Conservation (phyloP, 2,113 vertebrate genomes). For the Leptocoma aspasia region DNA sequence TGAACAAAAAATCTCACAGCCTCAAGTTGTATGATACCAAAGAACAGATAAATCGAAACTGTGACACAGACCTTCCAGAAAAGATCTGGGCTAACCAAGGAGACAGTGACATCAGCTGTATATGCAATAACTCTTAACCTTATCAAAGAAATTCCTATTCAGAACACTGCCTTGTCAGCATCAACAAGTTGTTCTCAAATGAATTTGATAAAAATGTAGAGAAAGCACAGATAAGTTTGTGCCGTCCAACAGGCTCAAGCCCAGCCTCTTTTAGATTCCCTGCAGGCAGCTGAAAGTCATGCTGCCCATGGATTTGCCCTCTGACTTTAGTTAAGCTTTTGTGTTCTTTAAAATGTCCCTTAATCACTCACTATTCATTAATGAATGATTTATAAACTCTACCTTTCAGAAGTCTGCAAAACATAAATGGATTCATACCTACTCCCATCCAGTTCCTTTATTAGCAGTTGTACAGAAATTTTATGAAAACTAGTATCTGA, state of each 20-base stretch:
- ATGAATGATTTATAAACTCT: background rate
- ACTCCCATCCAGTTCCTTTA: background rate
- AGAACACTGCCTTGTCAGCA: background rate
- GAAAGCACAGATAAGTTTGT: background rate
- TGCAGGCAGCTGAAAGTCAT: background rate
- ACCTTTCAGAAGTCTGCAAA: background rate
- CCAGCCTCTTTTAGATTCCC: background rate
- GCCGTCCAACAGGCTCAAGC: background rate
- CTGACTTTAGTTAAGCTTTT: background rate
- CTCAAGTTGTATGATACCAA: background rate
- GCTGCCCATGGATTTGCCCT: background rate
- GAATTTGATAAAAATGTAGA: background rate
- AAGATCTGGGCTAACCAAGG: background rate
- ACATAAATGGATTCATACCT: background rate
- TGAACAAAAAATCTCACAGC: background rate
- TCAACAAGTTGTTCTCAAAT: background rate
- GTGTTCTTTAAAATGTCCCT: background rate
- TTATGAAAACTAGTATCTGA: background rate
- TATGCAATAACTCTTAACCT: background rate
- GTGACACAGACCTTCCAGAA: background rate
- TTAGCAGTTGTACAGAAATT: background rate
- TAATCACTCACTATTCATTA: background rate
- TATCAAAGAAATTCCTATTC: background rate
- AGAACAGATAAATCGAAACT: background rate
- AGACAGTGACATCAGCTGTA: background rate